Evolutionary conservation across 2,888 invertebrate species (phyloP).

Genomic region (Abrostola tripartita): DNA sequence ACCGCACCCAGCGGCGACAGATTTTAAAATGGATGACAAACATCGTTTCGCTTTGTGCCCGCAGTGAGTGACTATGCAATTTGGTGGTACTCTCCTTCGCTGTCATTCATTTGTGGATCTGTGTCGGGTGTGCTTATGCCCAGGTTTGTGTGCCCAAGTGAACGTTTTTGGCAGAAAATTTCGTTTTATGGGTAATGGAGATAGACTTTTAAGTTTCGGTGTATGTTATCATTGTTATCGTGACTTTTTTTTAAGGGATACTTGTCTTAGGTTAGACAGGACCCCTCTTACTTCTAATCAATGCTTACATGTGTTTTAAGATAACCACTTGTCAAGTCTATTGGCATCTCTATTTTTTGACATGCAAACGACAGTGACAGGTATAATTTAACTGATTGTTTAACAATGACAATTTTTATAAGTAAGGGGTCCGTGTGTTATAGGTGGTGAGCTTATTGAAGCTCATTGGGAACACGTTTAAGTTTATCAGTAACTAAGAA

Average conservation of each 20-base stretch:
- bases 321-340: too few relatives aligned
- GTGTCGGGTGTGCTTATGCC: conserved; percentile 58
- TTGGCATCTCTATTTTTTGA: too few relatives aligned
- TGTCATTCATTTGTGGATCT: conserved; percentile 61
- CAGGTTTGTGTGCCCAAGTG: conserved; percentile 23
- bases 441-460: too few relatives aligned
- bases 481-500: too few relatives aligned
- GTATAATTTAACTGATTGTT: too few relatives aligned
- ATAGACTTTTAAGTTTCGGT: background rate
- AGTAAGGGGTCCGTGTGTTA: too few relatives aligned
- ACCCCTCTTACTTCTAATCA: too few relatives aligned
- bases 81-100: conserved; percentile 66
- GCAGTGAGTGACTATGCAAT: conserved; percentile 80
- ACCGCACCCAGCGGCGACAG: conserved; percentile 58
- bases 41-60: conserved; percentile 78
- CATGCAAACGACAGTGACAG: too few relatives aligned
- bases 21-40: conserved; percentile 87
- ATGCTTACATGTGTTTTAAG: too few relatives aligned
- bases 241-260: background rate
- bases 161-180: conserved; percentile 16
- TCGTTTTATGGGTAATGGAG: background rate
- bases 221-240: background rate
- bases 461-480: too few relatives aligned
- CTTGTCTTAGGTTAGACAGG: background rate
- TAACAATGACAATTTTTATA: too few relatives aligned